Conservation (phyloP, 1,140 invertebrate species). For the Uloborus diversus region DNA sequence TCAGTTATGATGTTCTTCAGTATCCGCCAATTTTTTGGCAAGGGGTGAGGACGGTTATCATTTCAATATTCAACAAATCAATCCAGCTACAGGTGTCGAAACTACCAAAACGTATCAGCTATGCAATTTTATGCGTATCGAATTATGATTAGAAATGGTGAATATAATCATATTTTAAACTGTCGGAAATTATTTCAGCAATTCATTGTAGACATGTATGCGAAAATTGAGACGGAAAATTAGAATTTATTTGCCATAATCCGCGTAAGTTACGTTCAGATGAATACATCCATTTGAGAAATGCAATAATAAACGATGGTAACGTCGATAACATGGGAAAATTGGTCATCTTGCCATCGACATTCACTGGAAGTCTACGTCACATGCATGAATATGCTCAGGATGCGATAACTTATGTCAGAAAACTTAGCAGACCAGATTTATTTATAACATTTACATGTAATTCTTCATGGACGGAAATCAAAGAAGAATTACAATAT, state of each 20-base stretch:
- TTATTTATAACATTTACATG: background rate
- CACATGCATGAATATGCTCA: background rate
- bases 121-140: slow-evolving; percentile 26
- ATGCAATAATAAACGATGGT: slow-evolving; percentile 3
- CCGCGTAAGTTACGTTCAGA: slow-evolving; percentile 20
- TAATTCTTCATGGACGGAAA: background rate
- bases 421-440: background rate
- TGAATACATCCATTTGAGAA: slow-evolving; percentile 37
- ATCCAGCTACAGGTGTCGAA: slow-evolving; percentile 13
- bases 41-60: slow-evolving; percentile 48
- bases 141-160: slow-evolving; percentile 5
- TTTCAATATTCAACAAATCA: no score
- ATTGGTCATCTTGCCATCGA: background rate
- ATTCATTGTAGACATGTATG: slow-evolving; percentile 55
- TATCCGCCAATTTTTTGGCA: no score
- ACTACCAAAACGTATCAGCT: background rate
- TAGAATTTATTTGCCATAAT: slow-evolving; percentile 39
- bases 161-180: slow-evolving; percentile 58
- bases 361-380: background rate
- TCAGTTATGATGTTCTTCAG: no score
- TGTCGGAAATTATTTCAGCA: slow-evolving; percentile 58
- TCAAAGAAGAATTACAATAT: background rate
- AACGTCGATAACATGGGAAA: background rate
- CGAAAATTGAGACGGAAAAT: slow-evolving; percentile 41
- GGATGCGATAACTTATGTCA: background rate